These are phyloP conservation scores for Sepioteuthis lessoniana DNA, from an alignment of 2,888 invertebrate species.

Conservation along the genomic window DNA sequence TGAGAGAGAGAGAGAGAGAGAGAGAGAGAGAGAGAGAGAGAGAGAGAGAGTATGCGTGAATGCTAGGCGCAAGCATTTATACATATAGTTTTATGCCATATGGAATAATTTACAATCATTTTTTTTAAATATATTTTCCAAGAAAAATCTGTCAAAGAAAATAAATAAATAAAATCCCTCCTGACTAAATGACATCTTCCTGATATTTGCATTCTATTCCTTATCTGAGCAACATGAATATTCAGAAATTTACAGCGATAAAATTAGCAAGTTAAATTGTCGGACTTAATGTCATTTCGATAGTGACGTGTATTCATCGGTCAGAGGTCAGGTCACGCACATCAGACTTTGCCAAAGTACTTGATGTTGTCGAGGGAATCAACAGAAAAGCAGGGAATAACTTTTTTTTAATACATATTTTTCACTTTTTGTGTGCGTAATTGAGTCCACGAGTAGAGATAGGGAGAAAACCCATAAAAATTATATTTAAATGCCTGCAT, in stretches of 20 bases:
- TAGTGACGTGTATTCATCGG: background rate
- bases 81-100: too few relatives aligned
- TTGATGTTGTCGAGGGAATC: background rate
- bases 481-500: background rate
- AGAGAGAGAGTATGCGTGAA: too few relatives aligned
- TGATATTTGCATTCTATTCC: background rate
- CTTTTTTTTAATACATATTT: background rate
- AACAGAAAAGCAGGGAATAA: background rate
- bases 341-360: background rate
- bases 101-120: too few relatives aligned
- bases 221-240: background rate
- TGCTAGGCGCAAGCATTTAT: too few relatives aligned
- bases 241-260: slow-evolving; percentile 12
- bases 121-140: background rate
- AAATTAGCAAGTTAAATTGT: slow-evolving; percentile 13
- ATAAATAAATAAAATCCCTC: background rate
- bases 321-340: background rate
- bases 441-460: background rate
- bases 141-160: background rate
- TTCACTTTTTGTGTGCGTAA: background rate
- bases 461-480: background rate
- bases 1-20: too few relatives aligned
- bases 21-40: too few relatives aligned
- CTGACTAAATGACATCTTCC: background rate
- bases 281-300: background rate